Conservation (phyloP, 2,888 invertebrate genomes). For the Agonum fuliginosum region DNA sequence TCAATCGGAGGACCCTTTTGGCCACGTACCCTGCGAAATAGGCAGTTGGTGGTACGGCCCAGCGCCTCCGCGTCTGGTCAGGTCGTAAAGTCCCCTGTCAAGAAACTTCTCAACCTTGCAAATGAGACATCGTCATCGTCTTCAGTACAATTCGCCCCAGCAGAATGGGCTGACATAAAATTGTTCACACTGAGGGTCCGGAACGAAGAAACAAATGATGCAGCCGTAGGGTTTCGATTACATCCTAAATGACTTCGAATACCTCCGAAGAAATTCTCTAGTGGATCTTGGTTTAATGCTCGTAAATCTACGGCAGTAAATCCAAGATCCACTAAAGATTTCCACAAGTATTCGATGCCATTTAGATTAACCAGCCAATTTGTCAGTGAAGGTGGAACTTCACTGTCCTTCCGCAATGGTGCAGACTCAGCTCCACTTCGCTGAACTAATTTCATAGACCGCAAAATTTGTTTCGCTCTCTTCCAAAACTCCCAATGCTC, state of each 20-base stretch:
- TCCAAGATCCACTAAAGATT: slow-evolving; percentile 11
- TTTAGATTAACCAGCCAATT: slow-evolving; percentile 39
- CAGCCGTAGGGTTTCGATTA: slow-evolving; percentile 29
- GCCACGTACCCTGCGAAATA: slow-evolving; percentile 4
- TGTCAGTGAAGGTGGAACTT: neutral
- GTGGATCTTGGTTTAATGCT: slow-evolving; percentile 27
- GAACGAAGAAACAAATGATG: slow-evolving; percentile 33
- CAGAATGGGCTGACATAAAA: slow-evolving; percentile 23
- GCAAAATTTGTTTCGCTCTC: slow-evolving; percentile 2
- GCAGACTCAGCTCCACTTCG: neutral
- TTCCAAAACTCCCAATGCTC: slow-evolving; percentile 25
- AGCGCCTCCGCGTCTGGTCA: neutral
- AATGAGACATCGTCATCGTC: slow-evolving; percentile 19
- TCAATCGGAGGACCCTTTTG: neutral
- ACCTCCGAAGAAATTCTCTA: slow-evolving; percentile 40
- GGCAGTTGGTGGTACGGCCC: neutral
- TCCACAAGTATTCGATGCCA: slow-evolving; percentile 32
- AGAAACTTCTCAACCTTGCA: neutral
- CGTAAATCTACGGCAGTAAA: slow-evolving; percentile 8
- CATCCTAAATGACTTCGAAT: slow-evolving; percentile 35
- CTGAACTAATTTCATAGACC: slow-evolving; percentile 25
- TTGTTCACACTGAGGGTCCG: slow-evolving; percentile 16
- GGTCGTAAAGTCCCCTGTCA: neutral
- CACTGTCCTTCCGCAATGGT: neutral
- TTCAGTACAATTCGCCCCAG: neutral